A percentile compares a stretch with the other conserved stretches of the same genome.
Conservation (phyloP, 2,797 vertebrate species). For the Melanotaenia parkinsoni region DNA sequence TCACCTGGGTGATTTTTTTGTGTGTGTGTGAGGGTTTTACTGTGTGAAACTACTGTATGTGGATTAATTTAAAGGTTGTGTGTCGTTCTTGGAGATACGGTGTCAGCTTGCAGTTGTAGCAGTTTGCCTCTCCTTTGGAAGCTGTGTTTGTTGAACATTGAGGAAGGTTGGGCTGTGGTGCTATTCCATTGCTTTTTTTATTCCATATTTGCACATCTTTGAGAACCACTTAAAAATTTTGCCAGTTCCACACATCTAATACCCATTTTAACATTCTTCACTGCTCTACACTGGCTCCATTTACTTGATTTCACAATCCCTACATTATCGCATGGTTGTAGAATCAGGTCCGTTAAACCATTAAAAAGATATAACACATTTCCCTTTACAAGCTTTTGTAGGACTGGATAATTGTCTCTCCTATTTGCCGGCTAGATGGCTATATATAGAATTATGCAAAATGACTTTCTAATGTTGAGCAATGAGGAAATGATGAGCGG, state of each 20-base stretch:
- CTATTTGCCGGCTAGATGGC: conserved; percentile 10
- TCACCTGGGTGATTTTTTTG: background rate
- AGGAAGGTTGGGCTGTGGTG: background rate
- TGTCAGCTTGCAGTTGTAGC: background rate
- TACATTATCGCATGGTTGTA: conserved; percentile 1
- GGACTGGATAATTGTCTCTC: conserved; percentile 2
- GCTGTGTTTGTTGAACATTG: background rate
- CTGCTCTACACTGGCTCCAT: background rate
- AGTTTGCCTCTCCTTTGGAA: background rate
- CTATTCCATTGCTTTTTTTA: background rate
- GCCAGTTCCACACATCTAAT: background rate
- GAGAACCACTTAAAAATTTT: background rate
- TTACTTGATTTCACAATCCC: conserved; percentile 4
- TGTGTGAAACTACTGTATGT: background rate
- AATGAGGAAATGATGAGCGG: conserved; percentile 10
- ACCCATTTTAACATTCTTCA: conserved; percentile 5
- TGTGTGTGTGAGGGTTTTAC: background rate
- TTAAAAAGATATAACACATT: conserved; percentile 9
- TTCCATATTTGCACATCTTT: background rate
- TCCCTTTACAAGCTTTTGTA: conserved; percentile 13
- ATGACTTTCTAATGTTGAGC: conserved; percentile 14
- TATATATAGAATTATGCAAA: conserved; percentile 20
- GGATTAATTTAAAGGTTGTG: background rate
- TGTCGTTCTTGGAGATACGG: background rate
- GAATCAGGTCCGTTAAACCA: conserved; percentile 7